These are phyloP conservation scores for Takifugu bimaculatus DNA, from an alignment of 2,113 vertebrate genomes.

Conservation along the genomic window DNA sequence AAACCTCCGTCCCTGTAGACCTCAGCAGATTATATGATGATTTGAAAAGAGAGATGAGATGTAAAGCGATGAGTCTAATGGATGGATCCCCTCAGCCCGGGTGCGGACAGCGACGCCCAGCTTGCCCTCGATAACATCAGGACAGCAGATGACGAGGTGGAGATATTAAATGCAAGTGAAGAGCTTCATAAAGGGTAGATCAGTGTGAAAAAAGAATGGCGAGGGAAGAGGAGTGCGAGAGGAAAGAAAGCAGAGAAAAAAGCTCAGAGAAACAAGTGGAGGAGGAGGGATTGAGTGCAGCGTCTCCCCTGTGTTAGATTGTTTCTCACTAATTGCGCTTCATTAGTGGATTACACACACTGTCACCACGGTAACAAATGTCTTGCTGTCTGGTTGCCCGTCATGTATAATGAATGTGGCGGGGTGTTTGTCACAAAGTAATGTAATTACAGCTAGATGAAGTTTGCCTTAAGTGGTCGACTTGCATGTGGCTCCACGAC, in stretches of 20 bases:
- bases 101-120: slow-evolving; percentile 66
- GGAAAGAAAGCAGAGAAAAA: not conserved
- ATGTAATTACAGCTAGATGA: slow-evolving; percentile 76
- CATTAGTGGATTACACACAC: slow-evolving; percentile 77
- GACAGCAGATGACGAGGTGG: slow-evolving; percentile 60
- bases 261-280: slow-evolving; percentile 20
- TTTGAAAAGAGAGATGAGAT: slow-evolving; percentile 65
- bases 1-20: slow-evolving; percentile 77
- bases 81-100: slow-evolving; percentile 85
- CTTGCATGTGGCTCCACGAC: slow-evolving; percentile 57
- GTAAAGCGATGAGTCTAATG: slow-evolving; percentile 80
- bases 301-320: slow-evolving; percentile 71
- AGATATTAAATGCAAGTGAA: slow-evolving; percentile 56
- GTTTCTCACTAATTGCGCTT: slow-evolving; percentile 70
- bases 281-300: slow-evolving; percentile 43
- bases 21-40: slow-evolving; percentile 85
- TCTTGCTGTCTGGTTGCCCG: slow-evolving; percentile 66
- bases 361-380: slow-evolving; percentile 72
- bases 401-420: slow-evolving; percentile 76
- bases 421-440: slow-evolving; percentile 75
- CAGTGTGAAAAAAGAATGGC: slow-evolving; percentile 20
- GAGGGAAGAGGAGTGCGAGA: slow-evolving; percentile 15
- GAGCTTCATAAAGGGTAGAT: slow-evolving; percentile 54
- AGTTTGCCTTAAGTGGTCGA: slow-evolving; percentile 75
- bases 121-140: slow-evolving; percentile 81